These are phyloP conservation scores for Cheilosia pagana DNA, from an alignment of 2,888 invertebrate species.

Conservation along the genomic window DNA sequence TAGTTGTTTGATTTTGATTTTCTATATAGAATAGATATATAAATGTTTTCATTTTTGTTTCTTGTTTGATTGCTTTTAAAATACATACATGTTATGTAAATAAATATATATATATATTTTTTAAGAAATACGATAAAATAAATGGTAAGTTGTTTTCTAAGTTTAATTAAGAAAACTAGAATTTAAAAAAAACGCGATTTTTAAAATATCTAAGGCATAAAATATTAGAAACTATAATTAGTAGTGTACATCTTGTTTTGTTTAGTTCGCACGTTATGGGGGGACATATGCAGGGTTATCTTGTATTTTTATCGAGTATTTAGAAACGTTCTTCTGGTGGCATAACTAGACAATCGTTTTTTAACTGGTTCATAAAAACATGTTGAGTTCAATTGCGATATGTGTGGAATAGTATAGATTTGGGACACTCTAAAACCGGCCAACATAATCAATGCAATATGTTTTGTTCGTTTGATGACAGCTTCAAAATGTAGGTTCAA, in stretches of 20 bases:
- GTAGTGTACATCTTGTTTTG: slow-evolving; percentile 30
- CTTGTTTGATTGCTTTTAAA: slow-evolving; percentile 67
- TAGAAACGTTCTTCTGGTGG: background rate
- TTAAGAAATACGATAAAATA: slow-evolving; percentile 31
- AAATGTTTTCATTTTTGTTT: slow-evolving; percentile 47
- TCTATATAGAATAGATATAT: slow-evolving; percentile 52
- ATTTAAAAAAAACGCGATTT: slow-evolving; percentile 32
- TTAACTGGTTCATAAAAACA: no score
- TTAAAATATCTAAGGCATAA: slow-evolving; percentile 44
- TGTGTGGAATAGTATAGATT: no score
- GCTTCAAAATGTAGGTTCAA: no score
- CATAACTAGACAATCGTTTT: no score
- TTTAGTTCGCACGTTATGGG: slow-evolving; percentile 35
- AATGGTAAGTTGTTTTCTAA: slow-evolving; percentile 7
- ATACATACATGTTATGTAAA: slow-evolving; percentile 56
- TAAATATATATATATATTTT: slow-evolving; percentile 44
- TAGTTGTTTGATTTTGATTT: slow-evolving; percentile 63
- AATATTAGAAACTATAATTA: slow-evolving; percentile 18
- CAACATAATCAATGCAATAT: no score
- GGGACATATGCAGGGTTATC: background rate
- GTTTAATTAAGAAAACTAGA: slow-evolving; percentile 26
- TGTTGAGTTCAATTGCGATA: no score
- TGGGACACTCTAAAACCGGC: no score
- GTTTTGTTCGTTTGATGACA: no score
- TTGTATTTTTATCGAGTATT: background rate